Conservation (phyloP, 2,888 invertebrate species). For the Eurytoma californica region DNA sequence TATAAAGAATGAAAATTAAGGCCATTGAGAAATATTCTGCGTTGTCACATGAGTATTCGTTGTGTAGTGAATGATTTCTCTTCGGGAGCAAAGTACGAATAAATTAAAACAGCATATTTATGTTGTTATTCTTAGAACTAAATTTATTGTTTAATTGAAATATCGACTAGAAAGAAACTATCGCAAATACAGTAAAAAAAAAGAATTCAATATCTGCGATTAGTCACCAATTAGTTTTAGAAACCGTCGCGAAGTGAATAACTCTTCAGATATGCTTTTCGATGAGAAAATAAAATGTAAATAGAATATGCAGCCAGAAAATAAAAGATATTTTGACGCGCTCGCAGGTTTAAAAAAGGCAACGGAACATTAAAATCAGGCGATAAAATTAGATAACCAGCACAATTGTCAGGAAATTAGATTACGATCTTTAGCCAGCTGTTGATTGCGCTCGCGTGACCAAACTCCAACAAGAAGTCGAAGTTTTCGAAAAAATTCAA, state of each 20-base stretch:
- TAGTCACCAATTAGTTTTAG: constrained; percentile 39
- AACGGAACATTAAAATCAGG: too few relatives aligned
- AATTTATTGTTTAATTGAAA: too few relatives aligned
- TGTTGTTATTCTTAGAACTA: not conserved
- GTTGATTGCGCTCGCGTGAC: too few relatives aligned
- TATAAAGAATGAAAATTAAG: not conserved
- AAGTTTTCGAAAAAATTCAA: not conserved
- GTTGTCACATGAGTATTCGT: not conserved
- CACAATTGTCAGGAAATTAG: too few relatives aligned
- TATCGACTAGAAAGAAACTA: not conserved
- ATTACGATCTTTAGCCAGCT: too few relatives aligned
- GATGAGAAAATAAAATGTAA: constrained; percentile 1
- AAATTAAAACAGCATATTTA: not conserved
- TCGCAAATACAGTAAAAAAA: constrained; percentile 1
- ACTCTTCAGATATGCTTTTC: constrained; percentile 8
- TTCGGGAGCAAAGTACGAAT: not conserved
- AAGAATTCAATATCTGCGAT: constrained; percentile 1
- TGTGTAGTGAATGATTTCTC: not conserved
- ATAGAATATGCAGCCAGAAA: not conserved
- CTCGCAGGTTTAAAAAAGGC: too few relatives aligned
- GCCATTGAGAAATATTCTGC: not conserved
- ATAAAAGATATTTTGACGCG: too few relatives aligned
- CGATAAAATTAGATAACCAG: too few relatives aligned
- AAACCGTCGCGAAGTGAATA: constrained; percentile 40
- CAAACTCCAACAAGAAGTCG: not conserved